These are phyloP conservation scores for zebrafish (Danio rerio) DNA, from an alignment of 2,113 vertebrate species.

Conservation along the genomic window GRCz12tu NC_133176.1:47248001-47248500, in stretches of 20 bases:
- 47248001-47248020: not conserved
- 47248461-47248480: too few relatives aligned
- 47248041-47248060: not conserved
- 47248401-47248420: too few relatives aligned
- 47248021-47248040: not conserved
- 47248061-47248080: constrained; percentile 4
- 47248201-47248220: constrained; percentile 59
- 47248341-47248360: too few relatives aligned
- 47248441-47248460: too few relatives aligned
- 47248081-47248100: not conserved
- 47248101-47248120: not conserved
- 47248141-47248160: not conserved
- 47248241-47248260: constrained; percentile 13
- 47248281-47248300: not conserved
- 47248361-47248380: too few relatives aligned
- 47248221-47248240: constrained; percentile 61
- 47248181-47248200: constrained; percentile 53
- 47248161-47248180: not conserved
- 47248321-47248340: too few relatives aligned
- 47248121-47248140: not conserved
- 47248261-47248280: not conserved
- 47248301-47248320: too few relatives aligned
- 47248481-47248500: too few relatives aligned
- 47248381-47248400: too few relatives aligned
- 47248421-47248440: too few relatives aligned